Base-by-base conservation (phyloP, 2,113 vertebrate species). In the Corynorhinus townsendii region DNA sequence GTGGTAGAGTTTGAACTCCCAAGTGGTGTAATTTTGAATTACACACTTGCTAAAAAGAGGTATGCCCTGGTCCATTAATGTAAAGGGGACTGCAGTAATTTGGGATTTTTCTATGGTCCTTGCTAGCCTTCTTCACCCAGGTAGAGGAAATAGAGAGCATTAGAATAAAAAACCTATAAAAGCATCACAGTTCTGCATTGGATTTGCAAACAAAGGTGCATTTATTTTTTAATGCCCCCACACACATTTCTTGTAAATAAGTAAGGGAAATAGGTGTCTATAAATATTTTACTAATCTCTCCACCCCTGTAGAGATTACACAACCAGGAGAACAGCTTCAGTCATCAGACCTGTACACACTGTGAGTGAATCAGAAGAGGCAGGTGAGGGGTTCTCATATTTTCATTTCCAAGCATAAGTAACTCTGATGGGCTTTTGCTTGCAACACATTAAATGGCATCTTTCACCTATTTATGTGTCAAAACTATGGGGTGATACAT, bases 71-170 rank as follows among this genome's bases (percentile, higher is more conserved):
- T 6, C 49, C 11, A 38, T 40, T 52, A 24, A 0, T 35, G n/a
- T 3, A 11, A 52, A 24, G 30, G 10, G 38, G 6, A 22, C 4
- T 24, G 68, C 1, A 10, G 26, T 47, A 47, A 9, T 62, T 66
- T n/a, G 16, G 59, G 79, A 20, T 68, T 35, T 71, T 85, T 43
- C 71, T 35, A 24, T 7, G 73, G 33, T 26, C 11, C 40, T 24
- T 0, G 0, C 4, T 5, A 19, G 30, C 2, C 12, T 1, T 45
- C 62, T 49, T 69, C 12, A 10, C 56, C 7, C 9, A 14, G 5
- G 10, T n/a, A 77, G 7, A 11, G 16, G 47, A 24, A 45, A 7
- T 10, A 14, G 11, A 19, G 17, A 35, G 47, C 15, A 3, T 35
- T 43, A 45, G 33, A 54, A 19, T 24, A 4, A 5, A 81, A 49